A percentile compares a stretch with the other conserved stretches of the same genome.
Conservation (phyloP, 2,113 vertebrate species). For the Pterocles orientalis region DNA sequence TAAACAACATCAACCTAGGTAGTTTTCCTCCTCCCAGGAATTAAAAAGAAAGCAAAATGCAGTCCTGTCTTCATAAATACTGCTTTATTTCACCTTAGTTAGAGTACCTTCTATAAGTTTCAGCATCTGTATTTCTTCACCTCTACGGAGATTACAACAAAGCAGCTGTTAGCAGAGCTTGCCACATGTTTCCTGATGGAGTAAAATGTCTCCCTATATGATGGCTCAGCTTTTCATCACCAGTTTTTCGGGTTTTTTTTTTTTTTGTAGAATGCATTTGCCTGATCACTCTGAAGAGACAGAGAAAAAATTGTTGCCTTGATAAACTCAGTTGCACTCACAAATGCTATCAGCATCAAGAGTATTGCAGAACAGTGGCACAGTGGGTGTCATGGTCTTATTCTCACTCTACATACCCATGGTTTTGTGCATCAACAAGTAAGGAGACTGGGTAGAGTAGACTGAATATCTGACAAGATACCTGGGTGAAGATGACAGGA, state of each 20-base stretch:
- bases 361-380: not conserved
- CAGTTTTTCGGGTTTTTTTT: not conserved
- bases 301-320: not conserved
- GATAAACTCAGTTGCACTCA: not conserved
- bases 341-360: not conserved
- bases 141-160: not conserved
- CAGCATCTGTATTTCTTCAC: not conserved
- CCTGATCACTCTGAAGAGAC: not conserved
- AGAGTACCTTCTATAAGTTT: not conserved
- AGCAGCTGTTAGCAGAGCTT: not conserved
- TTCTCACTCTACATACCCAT: not conserved
- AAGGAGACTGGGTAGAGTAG: not conserved
- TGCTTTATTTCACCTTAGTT: not conserved
- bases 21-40: not conserved
- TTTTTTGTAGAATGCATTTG: not conserved
- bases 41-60: not conserved
- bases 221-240: not conserved
- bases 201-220: not conserved
- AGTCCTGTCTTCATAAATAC: not conserved
- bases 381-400: not conserved
- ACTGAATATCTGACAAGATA: not conserved
- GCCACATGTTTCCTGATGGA: not conserved
- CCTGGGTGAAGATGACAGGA: not conserved
- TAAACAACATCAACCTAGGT: not conserved
- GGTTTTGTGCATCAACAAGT: not conserved